These are phyloP conservation scores for Eulemur mongoz DNA, from an alignment of 2,797 vertebrate genomes.

Conservation along the genomic window DNA sequence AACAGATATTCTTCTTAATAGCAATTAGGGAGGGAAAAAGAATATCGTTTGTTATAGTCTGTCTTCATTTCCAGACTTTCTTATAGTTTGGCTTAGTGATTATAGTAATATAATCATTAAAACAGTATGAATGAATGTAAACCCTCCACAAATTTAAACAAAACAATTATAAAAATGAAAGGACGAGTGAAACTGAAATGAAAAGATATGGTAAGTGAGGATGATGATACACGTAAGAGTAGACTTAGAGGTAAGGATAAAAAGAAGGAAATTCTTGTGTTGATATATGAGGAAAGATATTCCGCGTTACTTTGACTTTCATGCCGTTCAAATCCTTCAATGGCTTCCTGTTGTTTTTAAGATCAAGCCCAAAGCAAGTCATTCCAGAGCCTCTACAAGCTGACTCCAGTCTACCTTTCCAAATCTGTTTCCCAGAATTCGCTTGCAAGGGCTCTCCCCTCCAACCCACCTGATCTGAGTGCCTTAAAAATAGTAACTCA, in stretches of 20 bases:
- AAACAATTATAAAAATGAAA: slow-evolving; percentile 18
- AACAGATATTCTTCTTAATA: slow-evolving; percentile 61
- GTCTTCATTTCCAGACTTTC: slow-evolving; percentile 29
- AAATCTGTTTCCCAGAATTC: background rate
- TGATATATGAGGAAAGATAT: background rate
- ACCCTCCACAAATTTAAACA: slow-evolving; percentile 10
- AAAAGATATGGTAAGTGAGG: background rate
- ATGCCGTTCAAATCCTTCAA: background rate
- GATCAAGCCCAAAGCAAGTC: background rate
- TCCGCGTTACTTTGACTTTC: background rate
- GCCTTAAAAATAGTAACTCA: background rate
- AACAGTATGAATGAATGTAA: background rate
- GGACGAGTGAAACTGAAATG: background rate
- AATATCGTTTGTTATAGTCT: slow-evolving; percentile 49
- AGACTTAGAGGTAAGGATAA: background rate
- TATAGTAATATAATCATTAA: background rate
- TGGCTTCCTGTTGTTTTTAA: background rate
- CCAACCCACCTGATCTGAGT: no score
- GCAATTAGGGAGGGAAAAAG: slow-evolving; percentile 68
- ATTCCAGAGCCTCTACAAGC: background rate
- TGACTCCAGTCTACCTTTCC: background rate
- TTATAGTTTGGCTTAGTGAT: slow-evolving; percentile 14
- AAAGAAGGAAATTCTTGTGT: background rate
- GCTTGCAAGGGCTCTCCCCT: background rate
- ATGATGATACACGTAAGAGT: background rate